Conservation (phyloP, 2,797 vertebrate genomes). For the Ispidina lecontei region DNA sequence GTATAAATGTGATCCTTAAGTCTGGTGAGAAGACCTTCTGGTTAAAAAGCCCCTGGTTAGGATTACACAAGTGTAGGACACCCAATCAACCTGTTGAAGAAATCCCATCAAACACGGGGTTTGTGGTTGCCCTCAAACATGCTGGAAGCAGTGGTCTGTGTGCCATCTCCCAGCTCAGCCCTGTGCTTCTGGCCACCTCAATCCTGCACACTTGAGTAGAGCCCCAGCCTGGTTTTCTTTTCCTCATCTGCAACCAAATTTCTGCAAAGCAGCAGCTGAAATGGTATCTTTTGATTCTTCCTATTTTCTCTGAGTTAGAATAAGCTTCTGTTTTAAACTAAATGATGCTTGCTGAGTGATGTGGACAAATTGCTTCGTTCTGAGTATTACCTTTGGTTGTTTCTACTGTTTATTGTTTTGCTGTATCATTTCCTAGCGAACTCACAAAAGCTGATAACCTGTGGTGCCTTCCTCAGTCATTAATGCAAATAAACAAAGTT, state of each 20-base stretch:
- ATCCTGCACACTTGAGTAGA: neutral
- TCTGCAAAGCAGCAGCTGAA: neutral
- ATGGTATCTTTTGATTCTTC: neutral
- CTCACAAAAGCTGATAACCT: neutral
- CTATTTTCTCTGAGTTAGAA: neutral
- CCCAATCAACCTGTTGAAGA: neutral
- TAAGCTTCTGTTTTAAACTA: neutral
- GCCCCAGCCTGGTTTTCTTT: neutral
- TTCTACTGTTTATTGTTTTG: neutral
- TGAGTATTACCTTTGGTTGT: neutral
- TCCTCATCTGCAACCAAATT: fast-evolving
- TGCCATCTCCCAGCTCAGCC: neutral
- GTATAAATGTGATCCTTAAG: fast-evolving
- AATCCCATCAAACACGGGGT: neutral
- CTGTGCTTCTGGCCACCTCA: neutral
- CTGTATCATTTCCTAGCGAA: neutral
- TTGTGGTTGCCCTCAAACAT: neutral
- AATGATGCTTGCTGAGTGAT: neutral
- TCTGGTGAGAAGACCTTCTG: neutral
- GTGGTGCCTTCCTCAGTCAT: neutral
- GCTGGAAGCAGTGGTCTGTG: fast-evolving
- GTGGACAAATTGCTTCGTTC: neutral
- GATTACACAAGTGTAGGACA: neutral
- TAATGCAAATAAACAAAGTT: neutral
- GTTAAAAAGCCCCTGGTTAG: fast-evolving